Conservation (phyloP, 2,888 invertebrate species). For the Sinohyriopsis cumingii region DNA sequence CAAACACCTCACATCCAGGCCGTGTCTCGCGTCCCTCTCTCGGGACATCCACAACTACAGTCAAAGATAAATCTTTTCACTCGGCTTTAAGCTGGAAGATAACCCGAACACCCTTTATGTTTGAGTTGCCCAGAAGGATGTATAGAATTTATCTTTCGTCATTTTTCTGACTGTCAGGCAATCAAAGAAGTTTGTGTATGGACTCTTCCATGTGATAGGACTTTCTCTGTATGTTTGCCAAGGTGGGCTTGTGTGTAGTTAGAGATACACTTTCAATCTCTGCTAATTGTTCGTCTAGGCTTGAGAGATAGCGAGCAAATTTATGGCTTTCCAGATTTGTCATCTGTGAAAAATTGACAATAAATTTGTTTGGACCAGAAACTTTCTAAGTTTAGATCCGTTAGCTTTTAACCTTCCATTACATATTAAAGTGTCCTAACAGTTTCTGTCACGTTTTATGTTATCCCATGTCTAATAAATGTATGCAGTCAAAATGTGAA, state of each 20-base stretch:
- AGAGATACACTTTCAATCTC: constrained; percentile 29
- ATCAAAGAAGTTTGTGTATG: constrained; percentile 12
- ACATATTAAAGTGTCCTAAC: no score
- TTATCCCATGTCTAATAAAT: no score
- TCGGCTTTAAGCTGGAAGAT: constrained; percentile 29
- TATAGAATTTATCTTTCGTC: constrained; percentile 34
- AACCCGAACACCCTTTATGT: constrained; percentile 30
- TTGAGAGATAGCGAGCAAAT: no score
- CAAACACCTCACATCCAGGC: no score
- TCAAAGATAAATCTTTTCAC: constrained; percentile 32
- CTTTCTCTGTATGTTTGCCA: constrained; percentile 29
- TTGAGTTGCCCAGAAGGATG: constrained; percentile 36
- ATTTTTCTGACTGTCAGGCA: constrained; percentile 32
- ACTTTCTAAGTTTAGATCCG: not conserved
- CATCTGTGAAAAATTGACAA: constrained; percentile 31
- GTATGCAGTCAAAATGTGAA: no score
- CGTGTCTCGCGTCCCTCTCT: no score
- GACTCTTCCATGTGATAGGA: constrained; percentile 26
- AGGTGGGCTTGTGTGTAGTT: constrained; percentile 16
- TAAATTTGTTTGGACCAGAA: constrained; percentile 23
- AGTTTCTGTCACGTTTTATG: no score
- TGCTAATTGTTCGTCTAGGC: no score
- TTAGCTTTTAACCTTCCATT: not conserved
- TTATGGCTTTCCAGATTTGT: not conserved
- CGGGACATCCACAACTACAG: no score